Evolutionary conservation across 1,140 invertebrate species (phyloP).

Genomic region (Sitobion miscanthi): DNA sequence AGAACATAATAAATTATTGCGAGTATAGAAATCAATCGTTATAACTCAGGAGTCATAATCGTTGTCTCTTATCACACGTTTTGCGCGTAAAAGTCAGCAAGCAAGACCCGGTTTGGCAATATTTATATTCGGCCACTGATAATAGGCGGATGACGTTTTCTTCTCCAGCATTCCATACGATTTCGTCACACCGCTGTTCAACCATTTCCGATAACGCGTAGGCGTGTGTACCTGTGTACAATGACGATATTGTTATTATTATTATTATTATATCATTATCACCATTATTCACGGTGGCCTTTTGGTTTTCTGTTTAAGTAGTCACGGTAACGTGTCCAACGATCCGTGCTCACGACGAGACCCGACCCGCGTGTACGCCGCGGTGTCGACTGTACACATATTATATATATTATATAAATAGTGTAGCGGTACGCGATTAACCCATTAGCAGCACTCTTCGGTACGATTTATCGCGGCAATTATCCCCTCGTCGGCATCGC

Average conservation of each 20-base stretch:
- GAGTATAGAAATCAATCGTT: too few species aligned
- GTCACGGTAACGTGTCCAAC: constrained; percentile 29
- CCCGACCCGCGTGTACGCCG: too few species aligned
- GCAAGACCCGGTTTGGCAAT: too few species aligned
- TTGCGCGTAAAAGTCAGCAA: too few species aligned
- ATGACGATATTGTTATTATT: background rate
- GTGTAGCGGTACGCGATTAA: background rate
- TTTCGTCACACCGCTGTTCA: background rate
- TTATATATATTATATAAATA: background rate
- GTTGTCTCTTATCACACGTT: too few species aligned
- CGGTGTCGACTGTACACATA: background rate
- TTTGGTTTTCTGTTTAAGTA: constrained; percentile 21
- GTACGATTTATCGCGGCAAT: constrained; percentile 30
- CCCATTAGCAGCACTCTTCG: constrained; percentile 36
- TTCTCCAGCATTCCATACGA: too few species aligned
- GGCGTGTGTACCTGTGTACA: background rate
- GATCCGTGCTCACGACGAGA: background rate
- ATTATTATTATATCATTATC: background rate
- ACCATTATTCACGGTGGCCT: background rate
- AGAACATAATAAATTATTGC: too few species aligned
- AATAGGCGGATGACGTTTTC: too few species aligned
- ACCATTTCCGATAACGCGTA: background rate
- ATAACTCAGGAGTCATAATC: too few species aligned
- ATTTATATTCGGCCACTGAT: too few species aligned
- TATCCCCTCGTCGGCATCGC: background rate